Conservation (phyloP, 2,113 vertebrate genomes). For the Passer montanus region DNA sequence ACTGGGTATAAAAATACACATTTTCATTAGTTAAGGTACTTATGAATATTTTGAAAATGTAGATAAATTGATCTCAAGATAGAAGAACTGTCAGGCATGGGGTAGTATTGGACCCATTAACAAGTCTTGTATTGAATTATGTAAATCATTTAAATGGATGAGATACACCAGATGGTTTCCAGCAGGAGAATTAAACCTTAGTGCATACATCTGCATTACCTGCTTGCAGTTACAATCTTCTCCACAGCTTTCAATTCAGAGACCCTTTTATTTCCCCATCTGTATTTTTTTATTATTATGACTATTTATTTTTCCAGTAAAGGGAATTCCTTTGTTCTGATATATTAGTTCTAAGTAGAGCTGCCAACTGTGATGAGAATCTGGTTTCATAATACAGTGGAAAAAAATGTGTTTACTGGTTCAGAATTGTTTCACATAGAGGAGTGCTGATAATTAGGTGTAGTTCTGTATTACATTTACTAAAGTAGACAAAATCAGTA, state of each 20-base stretch:
- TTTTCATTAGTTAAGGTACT: neutral
- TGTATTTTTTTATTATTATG: neutral
- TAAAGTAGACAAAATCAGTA: neutral
- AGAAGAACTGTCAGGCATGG: neutral
- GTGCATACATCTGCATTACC: neutral
- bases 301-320: neutral
- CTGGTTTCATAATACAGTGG: neutral
- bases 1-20: neutral
- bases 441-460: neutral
- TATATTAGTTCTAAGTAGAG: neutral
- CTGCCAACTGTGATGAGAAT: neutral
- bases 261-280: neutral
- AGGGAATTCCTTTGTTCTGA: neutral
- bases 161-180: slow-evolving; percentile 1
- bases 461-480: neutral
- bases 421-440: neutral
- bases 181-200: neutral
- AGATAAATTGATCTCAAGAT: neutral
- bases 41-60: neutral
- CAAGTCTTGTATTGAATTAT: neutral
- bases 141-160: slow-evolving; percentile 29
- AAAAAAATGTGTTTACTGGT: neutral
- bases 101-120: neutral
- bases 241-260: neutral
- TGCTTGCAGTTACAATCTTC: slow-evolving; percentile 11